Base-by-base conservation (phyloP, 2,888 invertebrate species). In the Lapara coniferarum region DNA sequence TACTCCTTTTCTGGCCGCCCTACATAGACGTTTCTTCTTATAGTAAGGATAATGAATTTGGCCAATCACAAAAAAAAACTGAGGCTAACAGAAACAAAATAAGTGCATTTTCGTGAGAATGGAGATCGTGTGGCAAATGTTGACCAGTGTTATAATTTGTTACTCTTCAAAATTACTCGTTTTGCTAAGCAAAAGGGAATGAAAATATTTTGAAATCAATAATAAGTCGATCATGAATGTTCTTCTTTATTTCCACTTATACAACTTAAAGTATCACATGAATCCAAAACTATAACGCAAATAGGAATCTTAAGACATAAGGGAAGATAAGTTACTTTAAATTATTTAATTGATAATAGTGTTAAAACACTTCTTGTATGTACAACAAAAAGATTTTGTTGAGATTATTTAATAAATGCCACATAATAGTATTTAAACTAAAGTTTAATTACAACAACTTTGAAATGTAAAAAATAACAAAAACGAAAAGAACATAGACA, bases 221-320 rank as follows among this genome's bases (percentile, higher is more conserved):
- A 88, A 58, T 58, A 49, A 44, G 13, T 66, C 16, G 37, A 25
- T 55, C 66, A 66, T 37, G 25, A 69, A 87, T 82, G 83, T 85
- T 83, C 82, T 85, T 83, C 82, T 89, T 90, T 90, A 87, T 85
- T 90, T 89, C 79, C 85, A 88, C 86, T 87, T 87, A 66, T 51
- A 88, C 85, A 90, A 85, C 89, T 89, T 89, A 90, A 89, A 90
- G 88, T 91, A 91, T 91, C 90, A 91, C 90, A 90, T 89, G 84
- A 88, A 90, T 87, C 84, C 83, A 82, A 89, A 89, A 87, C 78
- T 79, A 69, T 46, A 66, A 30, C 51, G 30, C 59, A 68, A 58
- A 63, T 30, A 69, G 53, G 59, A 63, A 14, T 44, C 59, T 66
- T 53, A 66, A 52, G 37, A 67, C 19, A 37, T 69, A 66, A 57